Percentiles rank a stretch among this genome's conserved stretches.
Evolutionary conservation across 2,113 vertebrate species (phyloP).

Genomic region (Albula goreensis): DNA sequence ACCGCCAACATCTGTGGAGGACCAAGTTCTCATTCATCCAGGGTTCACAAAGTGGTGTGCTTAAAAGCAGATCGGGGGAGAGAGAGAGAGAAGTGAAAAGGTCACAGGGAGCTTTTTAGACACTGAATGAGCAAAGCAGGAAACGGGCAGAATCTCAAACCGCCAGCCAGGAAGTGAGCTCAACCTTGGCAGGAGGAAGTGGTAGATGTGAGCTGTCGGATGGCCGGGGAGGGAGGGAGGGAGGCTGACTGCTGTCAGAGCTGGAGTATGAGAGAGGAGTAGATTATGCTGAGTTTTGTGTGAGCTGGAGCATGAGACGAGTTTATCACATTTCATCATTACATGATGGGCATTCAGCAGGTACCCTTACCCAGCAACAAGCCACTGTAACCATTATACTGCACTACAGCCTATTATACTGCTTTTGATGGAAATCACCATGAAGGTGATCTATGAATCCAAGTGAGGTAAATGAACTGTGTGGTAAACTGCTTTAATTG

Average conservation of each 20-base stretch:
- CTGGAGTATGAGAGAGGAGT: too few relatives aligned
- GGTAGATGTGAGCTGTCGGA: neutral
- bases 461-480: too few relatives aligned
- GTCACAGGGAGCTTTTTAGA: conserved; percentile 36
- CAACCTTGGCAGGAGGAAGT: neutral
- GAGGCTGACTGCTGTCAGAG: neutral
- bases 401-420: too few relatives aligned
- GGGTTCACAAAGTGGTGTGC: conserved; percentile 28
- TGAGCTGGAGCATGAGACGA: too few relatives aligned
- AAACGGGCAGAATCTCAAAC: conserved; percentile 45
- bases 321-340: too few relatives aligned
- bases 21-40: conserved; percentile 13
- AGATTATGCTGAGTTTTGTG: too few relatives aligned
- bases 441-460: too few relatives aligned
- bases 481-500: too few relatives aligned
- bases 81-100: conserved; percentile 10
- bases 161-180: conserved; percentile 25
- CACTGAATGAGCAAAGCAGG: conserved; percentile 37
- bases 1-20: conserved; percentile 33
- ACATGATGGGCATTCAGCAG: too few relatives aligned
- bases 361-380: too few relatives aligned
- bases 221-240: neutral
- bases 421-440: too few relatives aligned
- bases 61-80: conserved; percentile 32
- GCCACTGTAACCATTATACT: too few relatives aligned